Evolutionary conservation across 2,113 vertebrate genomes (phyloP).

Genomic region (Lanius collurio): DNA sequence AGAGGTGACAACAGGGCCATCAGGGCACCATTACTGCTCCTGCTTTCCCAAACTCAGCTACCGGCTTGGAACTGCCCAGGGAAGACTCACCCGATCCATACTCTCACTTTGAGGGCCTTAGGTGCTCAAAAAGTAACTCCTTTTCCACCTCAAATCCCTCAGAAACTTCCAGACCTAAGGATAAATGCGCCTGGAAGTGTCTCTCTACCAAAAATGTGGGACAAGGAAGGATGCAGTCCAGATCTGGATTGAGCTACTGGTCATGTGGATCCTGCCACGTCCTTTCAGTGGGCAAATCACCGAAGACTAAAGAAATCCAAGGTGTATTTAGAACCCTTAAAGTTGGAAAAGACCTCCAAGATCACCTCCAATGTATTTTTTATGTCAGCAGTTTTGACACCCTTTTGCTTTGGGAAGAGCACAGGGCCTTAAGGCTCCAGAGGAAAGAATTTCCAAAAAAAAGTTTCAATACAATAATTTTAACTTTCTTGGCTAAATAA

Average conservation of each 20-base stretch:
- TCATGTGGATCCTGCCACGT: fast-evolving
- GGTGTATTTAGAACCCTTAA: not conserved
- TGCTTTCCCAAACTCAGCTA: not conserved
- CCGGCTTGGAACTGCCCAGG: fast-evolving
- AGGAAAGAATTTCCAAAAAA: not conserved
- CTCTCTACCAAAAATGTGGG: not conserved
- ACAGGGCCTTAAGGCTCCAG: not conserved
- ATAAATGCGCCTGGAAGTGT: not conserved
- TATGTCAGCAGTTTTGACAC: not conserved
- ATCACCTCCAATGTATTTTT: not conserved
- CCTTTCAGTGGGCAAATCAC: not conserved
- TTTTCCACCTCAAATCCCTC: not conserved
- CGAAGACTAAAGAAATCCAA: not conserved
- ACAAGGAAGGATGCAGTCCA: not conserved
- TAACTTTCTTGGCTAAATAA: not conserved
- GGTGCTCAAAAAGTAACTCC: not conserved
- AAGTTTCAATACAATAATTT: not conserved
- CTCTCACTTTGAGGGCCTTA: not conserved
- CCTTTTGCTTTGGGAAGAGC: not conserved
- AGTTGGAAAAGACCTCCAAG: not conserved
- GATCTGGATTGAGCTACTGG: not conserved
- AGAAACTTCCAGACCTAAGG: not conserved
- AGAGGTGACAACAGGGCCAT: not conserved
- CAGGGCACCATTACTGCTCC: not conserved
- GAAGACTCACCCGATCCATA: not conserved